A percentile compares a stretch with the other conserved stretches of the same genome.
Conservation (phyloP, 2,113 vertebrate species). For the Hippocampus abdominalis region DNA sequence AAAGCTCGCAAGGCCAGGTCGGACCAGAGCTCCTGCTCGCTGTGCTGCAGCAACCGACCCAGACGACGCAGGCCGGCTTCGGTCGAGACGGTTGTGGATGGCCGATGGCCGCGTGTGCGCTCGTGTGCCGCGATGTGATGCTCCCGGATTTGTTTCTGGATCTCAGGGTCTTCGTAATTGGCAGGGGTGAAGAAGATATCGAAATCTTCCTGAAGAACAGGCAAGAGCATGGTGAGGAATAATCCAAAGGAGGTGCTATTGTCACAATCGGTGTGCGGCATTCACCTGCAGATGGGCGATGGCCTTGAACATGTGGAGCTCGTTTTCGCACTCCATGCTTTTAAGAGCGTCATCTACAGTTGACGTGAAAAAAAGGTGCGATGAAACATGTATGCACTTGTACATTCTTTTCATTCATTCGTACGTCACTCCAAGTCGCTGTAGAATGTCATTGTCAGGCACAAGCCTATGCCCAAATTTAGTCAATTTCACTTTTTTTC, state of each 20-base stretch:
- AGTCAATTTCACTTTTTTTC: too few relatives aligned
- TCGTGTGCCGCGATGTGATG: slow-evolving; percentile 78
- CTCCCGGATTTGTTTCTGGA: slow-evolving; percentile 77
- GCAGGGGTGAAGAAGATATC: slow-evolving; percentile 82
- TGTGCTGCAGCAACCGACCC: slow-evolving; percentile 77
- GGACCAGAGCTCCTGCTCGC: slow-evolving; percentile 78
- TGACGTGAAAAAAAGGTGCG: not conserved
- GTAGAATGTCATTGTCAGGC: not conserved
- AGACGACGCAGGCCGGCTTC: slow-evolving; percentile 75
- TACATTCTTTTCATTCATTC: not conserved
- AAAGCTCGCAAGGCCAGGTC: slow-evolving; percentile 81
- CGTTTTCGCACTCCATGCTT: slow-evolving; percentile 77
- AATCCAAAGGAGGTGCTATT: not conserved
- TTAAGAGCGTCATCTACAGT: slow-evolving; percentile 79
- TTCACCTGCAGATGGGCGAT: slow-evolving; percentile 83
- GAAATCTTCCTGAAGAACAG: slow-evolving; percentile 80
- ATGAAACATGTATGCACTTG: not conserved
- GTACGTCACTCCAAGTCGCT: not conserved
- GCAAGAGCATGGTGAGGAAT: not conserved
- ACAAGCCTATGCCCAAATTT: too few relatives aligned
- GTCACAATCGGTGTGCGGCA: not conserved
- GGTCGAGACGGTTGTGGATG: slow-evolving; percentile 53
- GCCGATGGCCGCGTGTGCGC: slow-evolving; percentile 48
- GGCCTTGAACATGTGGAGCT: slow-evolving; percentile 79
- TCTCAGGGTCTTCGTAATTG: slow-evolving; percentile 74